Evolutionary conservation across 2,113 vertebrate genomes (phyloP).

Genomic region (Catagonus wagneri): DNA sequence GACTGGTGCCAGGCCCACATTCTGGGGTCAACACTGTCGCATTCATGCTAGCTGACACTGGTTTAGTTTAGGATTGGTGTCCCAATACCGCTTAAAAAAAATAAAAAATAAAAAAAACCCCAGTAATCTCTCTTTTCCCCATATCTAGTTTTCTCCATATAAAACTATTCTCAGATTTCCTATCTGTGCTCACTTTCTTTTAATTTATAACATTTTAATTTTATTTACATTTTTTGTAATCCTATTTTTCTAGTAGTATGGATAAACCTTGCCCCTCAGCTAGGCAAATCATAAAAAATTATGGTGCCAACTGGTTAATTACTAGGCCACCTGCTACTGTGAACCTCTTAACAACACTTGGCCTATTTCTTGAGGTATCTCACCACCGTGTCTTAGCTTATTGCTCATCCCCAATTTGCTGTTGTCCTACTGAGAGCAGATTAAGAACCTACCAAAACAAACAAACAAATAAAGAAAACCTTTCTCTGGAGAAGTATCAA

Average conservation of each 20-base stretch:
- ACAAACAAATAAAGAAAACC: too few species aligned
- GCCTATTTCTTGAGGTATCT: background rate
- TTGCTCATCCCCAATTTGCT: background rate
- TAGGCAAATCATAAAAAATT: background rate
- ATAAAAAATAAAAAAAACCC: background rate
- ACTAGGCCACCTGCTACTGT: accelerated
- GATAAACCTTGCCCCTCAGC: background rate
- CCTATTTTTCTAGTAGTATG: background rate
- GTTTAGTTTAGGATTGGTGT: background rate
- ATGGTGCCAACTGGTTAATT: background rate
- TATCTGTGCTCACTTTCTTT: background rate
- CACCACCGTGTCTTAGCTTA: accelerated
- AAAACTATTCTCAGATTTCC: background rate
- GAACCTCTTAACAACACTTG: background rate
- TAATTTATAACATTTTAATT: background rate
- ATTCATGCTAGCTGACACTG: background rate
- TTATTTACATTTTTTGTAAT: background rate
- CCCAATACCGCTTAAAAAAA: background rate
- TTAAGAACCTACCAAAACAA: background rate
- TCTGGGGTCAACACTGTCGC: background rate
- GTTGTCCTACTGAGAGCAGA: background rate
- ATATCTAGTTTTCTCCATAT: background rate
- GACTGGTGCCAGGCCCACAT: background rate
- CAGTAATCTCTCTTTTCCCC: background rate
- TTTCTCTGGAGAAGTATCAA: background rate